Base-by-base conservation (phyloP, 1,140 invertebrate species). In the Whitmania pigra region DNA sequence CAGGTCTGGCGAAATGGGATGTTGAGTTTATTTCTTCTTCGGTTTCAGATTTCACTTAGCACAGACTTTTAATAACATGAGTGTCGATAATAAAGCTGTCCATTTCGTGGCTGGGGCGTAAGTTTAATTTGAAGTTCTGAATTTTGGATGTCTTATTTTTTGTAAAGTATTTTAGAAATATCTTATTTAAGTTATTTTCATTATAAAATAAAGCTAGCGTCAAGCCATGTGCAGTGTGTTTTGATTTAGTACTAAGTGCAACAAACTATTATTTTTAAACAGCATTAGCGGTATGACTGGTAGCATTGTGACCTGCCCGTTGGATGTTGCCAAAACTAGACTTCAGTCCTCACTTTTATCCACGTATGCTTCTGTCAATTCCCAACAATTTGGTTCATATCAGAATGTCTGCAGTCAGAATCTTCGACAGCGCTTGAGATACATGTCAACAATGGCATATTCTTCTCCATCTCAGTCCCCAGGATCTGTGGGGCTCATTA, bases 301-400 rank as follows among this genome's bases (percentile, higher is more conserved):
- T 73, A 93, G 93, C 17, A 90, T 96, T 74, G 88, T 94, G 53
- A 97, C 94, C 75, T 97, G 94, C 84, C 94, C 94, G 2, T 83
- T 97, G 76, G 94, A 97, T 85, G 94, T 97, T 72, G 91, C 97
- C 11, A 97, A 97, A 84, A 97, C 94, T 6, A 86, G 94, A 67
- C 85, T 96, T 73, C 94, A 97, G 43, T 57, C 31, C 22, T 71
- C 73, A 71, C 70, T 69, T 31, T 53, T 71, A 71, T 27, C 69
- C 17, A 27, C 69, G 25, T 70, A 70, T 54, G 22, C 57, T 15
- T 25, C 57, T 63, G 57, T 22, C 6, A 31, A 63, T 25, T 49
- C 43, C 7, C 57, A 63, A 13, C 29, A 22, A 17, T 63, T 31
- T 63, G 57, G 29, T 25, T 63, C 22, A 31, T 31, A 63, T 31